phyloP scores from a whole-genome alignment of 2,797 vertebrate species.

The Chanos chanos region DNA sequence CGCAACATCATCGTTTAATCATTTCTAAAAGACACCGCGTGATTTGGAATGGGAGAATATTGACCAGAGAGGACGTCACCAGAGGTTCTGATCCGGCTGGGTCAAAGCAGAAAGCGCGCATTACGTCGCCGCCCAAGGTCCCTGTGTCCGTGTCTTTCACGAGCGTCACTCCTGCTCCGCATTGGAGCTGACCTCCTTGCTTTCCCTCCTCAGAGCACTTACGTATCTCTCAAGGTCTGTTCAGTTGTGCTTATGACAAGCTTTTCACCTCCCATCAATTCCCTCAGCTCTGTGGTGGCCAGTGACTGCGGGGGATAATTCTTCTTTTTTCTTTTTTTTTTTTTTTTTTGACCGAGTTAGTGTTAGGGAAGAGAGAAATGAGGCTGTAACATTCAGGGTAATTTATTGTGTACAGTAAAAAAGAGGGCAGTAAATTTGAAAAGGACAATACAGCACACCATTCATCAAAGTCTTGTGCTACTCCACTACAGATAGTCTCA shows the following conservation, averaged over 20 bases:
- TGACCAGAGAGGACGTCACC: too few relatives aligned
- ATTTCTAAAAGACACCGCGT: neutral
- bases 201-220: neutral
- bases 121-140: neutral
- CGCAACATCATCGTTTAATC: constrained; percentile 14
- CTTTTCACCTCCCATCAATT: neutral
- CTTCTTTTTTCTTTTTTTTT: neutral
- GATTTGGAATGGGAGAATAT: neutral
- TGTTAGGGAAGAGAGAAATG: neutral
- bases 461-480: neutral
- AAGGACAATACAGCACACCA: neutral
- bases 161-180: constrained; percentile 6
- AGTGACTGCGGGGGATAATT: constrained; percentile 15
- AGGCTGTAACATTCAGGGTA: constrained; percentile 10
- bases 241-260: neutral
- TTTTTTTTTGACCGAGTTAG: neutral
- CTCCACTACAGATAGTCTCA: neutral
- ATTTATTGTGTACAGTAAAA: constrained; percentile 19
- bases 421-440: constrained; percentile 5
- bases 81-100: too few relatives aligned
- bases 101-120: neutral
- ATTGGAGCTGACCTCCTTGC: neutral
- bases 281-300: constrained; percentile 2
- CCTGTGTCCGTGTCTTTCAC: constrained; percentile 7
- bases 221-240: neutral